A percentile compares a stretch with the other conserved stretches of the same genome.
These are phyloP conservation scores for Gobiocypris rarus DNA, from an alignment of 2,113 vertebrate species.

Conservation along the genomic window DNA sequence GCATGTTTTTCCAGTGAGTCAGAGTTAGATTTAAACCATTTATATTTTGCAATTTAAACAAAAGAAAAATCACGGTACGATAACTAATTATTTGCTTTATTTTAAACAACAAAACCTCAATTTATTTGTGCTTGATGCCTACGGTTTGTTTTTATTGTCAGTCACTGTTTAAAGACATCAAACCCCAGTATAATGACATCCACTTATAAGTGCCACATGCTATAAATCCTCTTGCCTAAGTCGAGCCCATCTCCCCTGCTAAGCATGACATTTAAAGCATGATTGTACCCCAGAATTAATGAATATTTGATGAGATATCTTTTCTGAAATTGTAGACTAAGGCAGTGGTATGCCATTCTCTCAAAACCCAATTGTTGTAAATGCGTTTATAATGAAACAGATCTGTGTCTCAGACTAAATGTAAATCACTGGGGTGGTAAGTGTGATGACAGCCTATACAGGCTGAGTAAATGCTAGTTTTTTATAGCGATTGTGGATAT, in stretches of 20 bases:
- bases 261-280: slow-evolving; percentile 59
- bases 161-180: slow-evolving; percentile 6
- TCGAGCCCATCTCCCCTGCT: slow-evolving; percentile 4
- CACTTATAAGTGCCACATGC: slow-evolving; percentile 18
- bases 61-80: neutral
- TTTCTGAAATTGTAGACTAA: slow-evolving; percentile 50
- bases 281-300: slow-evolving; percentile 49
- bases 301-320: slow-evolving; percentile 57
- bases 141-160: neutral
- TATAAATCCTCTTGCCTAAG: slow-evolving; percentile 34
- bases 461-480: slow-evolving; percentile 1
- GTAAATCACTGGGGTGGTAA: neutral
- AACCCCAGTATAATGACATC: slow-evolving; percentile 28
- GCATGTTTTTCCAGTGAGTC: neutral
- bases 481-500: neutral
- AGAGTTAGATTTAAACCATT: too few relatives aligned
- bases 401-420: slow-evolving; percentile 13
- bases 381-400: slow-evolving; percentile 23
- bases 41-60: neutral
- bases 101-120: neutral
- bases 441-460: slow-evolving; percentile 12
- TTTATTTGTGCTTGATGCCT: neutral
- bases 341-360: slow-evolving; percentile 40
- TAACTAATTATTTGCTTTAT: neutral
- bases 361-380: slow-evolving; percentile 16